Evolutionary conservation across 35 echinoderm and acorn worm species (phyloP).

Genomic region (Ptychodera flava): DNA sequence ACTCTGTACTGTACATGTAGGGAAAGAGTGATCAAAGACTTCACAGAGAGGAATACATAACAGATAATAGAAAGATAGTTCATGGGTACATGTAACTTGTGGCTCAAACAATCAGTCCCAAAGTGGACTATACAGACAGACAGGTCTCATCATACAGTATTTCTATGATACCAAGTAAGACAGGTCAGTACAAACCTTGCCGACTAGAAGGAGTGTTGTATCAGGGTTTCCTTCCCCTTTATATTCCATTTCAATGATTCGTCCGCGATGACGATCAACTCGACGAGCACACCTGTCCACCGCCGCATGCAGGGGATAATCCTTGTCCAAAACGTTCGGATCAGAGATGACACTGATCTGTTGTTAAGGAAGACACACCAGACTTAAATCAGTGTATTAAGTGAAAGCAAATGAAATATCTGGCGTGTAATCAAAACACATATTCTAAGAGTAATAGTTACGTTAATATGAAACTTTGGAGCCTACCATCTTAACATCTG

Average conservation of each 20-base stretch:
- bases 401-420: no score
- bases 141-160: not conserved
- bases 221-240: conserved; percentile 39
- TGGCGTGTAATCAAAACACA: no score
- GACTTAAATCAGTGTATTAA: no score
- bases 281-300: conserved; percentile 75
- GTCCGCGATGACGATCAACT: conserved; percentile 71
- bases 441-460: no score
- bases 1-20: no score
- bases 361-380: not conserved
- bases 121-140: not conserved
- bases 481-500: no score
- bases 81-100: no score
- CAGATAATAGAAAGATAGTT: no score
- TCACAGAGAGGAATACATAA: no score
- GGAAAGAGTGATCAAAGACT: no score
- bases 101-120: no score
- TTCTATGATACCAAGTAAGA: not conserved
- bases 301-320: conserved; percentile 71
- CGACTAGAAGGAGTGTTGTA: conserved; percentile 76
- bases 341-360: conserved; percentile 4
- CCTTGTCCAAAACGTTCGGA: conserved; percentile 16
- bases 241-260: conserved; percentile 78
- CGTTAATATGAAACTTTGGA: no score
- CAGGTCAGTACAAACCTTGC: conserved; percentile 40